Base-by-base conservation (phyloP, 1,140 invertebrate genomes). In the Anastrepha ludens region DNA sequence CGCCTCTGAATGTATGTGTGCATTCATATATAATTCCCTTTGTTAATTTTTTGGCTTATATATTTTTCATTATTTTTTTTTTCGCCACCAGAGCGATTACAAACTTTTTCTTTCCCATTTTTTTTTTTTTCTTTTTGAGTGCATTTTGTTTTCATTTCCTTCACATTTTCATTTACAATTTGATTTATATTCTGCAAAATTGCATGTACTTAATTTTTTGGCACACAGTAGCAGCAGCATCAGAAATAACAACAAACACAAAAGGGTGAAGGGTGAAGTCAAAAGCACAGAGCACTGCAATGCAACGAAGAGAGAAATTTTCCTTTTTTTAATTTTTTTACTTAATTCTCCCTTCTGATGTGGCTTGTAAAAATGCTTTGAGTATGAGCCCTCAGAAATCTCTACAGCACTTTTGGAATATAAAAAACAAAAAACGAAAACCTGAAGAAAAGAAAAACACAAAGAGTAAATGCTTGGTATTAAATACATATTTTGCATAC, bases 201-300 rank as follows among this genome's bases (percentile, higher is more conserved):
- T 81, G n/a, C 17, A 81, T 81, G 74, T 81, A 81, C 74, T 81
- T 81, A 81, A 81, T 17, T 55, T 58, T 81, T 81, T 81, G 74
- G 74, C 74, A 81, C 44, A 50, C 74, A 81, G 41, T 81, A 50
- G 74, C 47, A 9, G 41, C 67, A 47, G 2, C 47, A 55, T 17
- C 17, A 50, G 13, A 20, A 74, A 74, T 5, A 74, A 50, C 47
- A 47, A 78, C 1, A 17, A n/a, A 8, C 17, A 20, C 17, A 78
- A 78, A 50, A 50, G 15, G 5, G 8, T 9, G 2, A 8, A 81
- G n/a, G 29, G 29, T 0, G 29, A 29, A 29, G 29, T 29, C 47
- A 3, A 44, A 70, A 41, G 41, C 17, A 47, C 1, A 44, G 67
- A 1, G 41, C 2, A 17, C 4, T n/a, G 15, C 41, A 70, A 20